A percentile compares a stretch with the other conserved stretches of the same genome.
Conservation (phyloP, 2,888 invertebrate species). For the Mimas tiliae region DNA sequence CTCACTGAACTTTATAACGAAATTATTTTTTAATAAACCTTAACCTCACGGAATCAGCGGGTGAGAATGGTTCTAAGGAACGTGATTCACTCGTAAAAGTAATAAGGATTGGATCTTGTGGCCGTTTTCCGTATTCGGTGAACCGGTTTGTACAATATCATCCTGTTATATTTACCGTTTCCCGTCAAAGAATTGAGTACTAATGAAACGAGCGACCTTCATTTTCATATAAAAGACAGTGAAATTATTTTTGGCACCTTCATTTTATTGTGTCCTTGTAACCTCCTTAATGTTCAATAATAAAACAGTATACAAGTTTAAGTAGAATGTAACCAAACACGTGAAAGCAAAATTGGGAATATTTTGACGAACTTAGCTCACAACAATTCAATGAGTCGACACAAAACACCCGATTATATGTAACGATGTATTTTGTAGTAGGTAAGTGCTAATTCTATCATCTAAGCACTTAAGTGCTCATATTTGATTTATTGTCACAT, state of each 20-base stretch:
- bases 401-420: conserved; percentile 26
- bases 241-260: conserved; percentile 11
- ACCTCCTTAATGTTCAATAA: neutral
- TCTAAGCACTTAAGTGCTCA: conserved; percentile 40
- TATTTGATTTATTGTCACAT: conserved; percentile 52
- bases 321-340: neutral
- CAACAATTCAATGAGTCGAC: neutral
- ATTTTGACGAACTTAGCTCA: too few species aligned
- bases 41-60: conserved; percentile 31
- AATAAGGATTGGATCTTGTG: conserved; percentile 41
- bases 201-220: conserved; percentile 47
- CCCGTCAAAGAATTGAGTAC: conserved; percentile 46
- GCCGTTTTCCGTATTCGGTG: conserved; percentile 62
- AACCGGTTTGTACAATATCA: conserved; percentile 65
- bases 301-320: neutral
- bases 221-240: conserved; percentile 43
- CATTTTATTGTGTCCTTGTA: conserved; percentile 33
- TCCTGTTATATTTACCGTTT: conserved; percentile 80
- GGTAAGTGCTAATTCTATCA: conserved; percentile 41
- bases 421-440: conserved; percentile 35
- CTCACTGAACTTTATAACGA: conserved; percentile 30
- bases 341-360: neutral
- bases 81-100: conserved; percentile 28
- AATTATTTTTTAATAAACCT: conserved; percentile 27
- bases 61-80: conserved; percentile 32